These are phyloP conservation scores for Drosophila ananassae DNA, from an alignment of 1,140 invertebrate species.

Conservation along the genomic window DNA sequence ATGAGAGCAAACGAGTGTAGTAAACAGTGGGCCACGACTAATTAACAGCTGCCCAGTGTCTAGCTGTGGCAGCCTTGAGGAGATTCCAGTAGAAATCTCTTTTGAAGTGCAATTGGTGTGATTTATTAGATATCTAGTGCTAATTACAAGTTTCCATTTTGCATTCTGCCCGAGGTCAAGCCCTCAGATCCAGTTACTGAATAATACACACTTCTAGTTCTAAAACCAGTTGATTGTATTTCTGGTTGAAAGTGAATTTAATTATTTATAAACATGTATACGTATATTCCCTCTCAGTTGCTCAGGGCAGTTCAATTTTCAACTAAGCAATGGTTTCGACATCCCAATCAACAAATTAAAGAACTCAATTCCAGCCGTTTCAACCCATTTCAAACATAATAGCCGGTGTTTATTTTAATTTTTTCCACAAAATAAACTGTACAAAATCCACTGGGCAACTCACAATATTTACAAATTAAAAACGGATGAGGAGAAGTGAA, in stretches of 20 bases:
- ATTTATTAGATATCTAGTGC: constrained; percentile 48
- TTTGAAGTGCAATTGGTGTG: constrained; percentile 33
- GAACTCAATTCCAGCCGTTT: constrained; percentile 10
- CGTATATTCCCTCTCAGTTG: not conserved
- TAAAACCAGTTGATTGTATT: constrained; percentile 18
- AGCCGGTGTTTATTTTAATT: constrained; percentile 11
- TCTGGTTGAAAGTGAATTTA: constrained; percentile 10
- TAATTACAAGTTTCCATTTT: constrained; percentile 52
- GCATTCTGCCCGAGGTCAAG: constrained; percentile 42
- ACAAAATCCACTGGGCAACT: constrained; percentile 12
- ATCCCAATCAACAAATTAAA: constrained; percentile 22
- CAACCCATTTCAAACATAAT: constrained; percentile 28
- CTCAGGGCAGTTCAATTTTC: constrained; percentile 17
- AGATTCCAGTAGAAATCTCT: constrained; percentile 34
- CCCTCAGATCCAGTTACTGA: constrained; percentile 14
- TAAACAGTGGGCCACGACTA: constrained; percentile 51
- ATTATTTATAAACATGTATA: not conserved
- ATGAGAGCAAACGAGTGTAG: constrained; percentile 41
- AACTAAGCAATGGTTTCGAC: not conserved
- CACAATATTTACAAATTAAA: constrained; percentile 50
- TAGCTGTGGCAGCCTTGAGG: constrained; percentile 47
- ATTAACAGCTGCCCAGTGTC: constrained; percentile 59
- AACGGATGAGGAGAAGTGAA: constrained; percentile 24
- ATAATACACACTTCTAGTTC: constrained; percentile 1
- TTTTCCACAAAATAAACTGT: constrained; percentile 36